Percentiles rank a stretch among this genome's conserved stretches.
Conservation (phyloP, 2,113 vertebrate species). For the Plecotus auritus region DNA sequence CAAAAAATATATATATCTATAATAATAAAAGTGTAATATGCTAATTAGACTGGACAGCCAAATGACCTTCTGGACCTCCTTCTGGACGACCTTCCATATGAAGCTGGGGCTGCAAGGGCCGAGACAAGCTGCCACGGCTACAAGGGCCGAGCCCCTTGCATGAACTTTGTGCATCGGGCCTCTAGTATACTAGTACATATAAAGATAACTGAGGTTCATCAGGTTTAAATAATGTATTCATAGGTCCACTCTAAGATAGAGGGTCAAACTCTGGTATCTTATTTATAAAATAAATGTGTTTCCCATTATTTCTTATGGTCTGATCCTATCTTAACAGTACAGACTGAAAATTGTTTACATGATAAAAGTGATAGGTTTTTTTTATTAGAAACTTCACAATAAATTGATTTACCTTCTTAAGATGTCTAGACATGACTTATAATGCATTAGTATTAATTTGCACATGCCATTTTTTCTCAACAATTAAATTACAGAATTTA, state of each 20-base stretch:
- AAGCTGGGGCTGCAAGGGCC: too few species aligned
- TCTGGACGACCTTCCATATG: too few species aligned
- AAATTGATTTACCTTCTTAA: background rate
- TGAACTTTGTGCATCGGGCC: too few species aligned
- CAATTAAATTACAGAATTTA: background rate
- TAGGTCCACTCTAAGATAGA: background rate
- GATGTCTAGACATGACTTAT: background rate
- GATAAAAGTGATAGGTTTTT: background rate
- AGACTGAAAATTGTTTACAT: background rate
- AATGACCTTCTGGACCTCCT: too few species aligned
- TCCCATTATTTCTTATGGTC: background rate
- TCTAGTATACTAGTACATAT: too few species aligned
- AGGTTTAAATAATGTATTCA: background rate
- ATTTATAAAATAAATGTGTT: conserved; percentile 1
- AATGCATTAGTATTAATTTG: background rate
- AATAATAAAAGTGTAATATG: too few species aligned
- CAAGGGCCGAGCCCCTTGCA: too few species aligned
- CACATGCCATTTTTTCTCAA: background rate
- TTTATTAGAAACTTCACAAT: background rate
- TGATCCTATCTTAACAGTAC: background rate
- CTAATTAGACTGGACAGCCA: too few species aligned
- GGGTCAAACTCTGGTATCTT: background rate
- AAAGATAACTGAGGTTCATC: background rate
- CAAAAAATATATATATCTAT: background rate
- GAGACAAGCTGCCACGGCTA: too few species aligned